These are phyloP conservation scores for Pitta sordida DNA, from an alignment of 2,113 vertebrate species.

Conservation along the genomic window DNA sequence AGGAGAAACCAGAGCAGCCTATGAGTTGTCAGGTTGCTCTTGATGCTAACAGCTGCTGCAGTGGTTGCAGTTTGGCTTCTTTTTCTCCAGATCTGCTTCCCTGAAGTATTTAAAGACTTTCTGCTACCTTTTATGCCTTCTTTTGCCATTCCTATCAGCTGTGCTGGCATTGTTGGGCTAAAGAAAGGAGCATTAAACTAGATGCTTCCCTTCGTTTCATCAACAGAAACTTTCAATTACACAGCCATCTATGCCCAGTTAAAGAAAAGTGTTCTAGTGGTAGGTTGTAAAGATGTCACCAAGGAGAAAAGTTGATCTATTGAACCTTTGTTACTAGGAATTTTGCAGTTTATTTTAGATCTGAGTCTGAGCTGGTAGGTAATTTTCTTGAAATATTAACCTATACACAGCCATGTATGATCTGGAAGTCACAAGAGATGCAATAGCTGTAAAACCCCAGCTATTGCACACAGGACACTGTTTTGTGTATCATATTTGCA, in stretches of 20 bases:
- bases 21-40: not conserved
- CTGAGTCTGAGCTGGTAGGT: not conserved
- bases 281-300: not conserved
- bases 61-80: not conserved
- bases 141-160: not conserved
- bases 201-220: not conserved
- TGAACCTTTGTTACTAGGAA: not conserved
- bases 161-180: not conserved
- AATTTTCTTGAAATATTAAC: not conserved
- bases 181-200: not conserved
- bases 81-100: not conserved
- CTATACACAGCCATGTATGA: not conserved
- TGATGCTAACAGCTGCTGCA: not conserved
- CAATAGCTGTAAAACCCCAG: not conserved
- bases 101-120: not conserved
- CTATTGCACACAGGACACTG: not conserved
- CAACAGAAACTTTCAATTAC: conserved; percentile 9
- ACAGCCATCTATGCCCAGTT: not conserved
- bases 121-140: not conserved
- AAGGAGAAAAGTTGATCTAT: not conserved
- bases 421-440: not conserved
- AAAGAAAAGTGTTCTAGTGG: not conserved
- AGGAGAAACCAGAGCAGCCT: not conserved
- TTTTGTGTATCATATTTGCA: not conserved
- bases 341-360: not conserved